Percentiles rank a stretch among this genome's conserved stretches.
Evolutionary conservation across 2,113 vertebrate genomes (phyloP).

Genomic region (Neopipo cinnamomea): DNA sequence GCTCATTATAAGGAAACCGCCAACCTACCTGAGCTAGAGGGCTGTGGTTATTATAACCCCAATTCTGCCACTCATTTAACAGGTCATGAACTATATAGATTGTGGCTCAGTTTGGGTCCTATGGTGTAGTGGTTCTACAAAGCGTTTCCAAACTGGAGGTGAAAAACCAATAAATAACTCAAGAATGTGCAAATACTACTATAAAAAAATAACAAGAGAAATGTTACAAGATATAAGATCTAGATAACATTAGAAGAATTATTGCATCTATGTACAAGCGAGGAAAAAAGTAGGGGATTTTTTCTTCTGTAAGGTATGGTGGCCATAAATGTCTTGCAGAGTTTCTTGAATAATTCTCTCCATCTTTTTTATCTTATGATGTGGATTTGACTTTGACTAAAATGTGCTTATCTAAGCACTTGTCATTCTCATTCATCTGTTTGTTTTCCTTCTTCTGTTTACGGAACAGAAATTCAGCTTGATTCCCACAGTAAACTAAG

Average conservation of each 20-base stretch:
- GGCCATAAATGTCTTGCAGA: background rate
- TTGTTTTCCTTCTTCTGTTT: background rate
- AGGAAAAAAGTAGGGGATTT: background rate
- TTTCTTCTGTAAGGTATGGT: background rate
- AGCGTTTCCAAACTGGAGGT: background rate
- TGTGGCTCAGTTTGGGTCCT: background rate
- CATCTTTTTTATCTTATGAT: background rate
- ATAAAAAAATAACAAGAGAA: background rate
- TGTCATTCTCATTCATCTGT: background rate
- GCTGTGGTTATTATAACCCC: background rate
- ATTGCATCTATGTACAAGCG: background rate
- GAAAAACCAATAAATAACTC: background rate
- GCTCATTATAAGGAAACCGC: background rate
- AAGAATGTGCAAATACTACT: background rate
- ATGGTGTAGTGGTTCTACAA: background rate
- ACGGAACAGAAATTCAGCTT: background rate
- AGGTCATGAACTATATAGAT: background rate
- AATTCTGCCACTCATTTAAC: background rate
- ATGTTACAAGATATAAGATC: background rate
- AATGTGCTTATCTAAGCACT: background rate
- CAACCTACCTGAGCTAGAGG: background rate
- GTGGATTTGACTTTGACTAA: background rate
- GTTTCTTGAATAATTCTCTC: background rate
- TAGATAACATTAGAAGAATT: background rate
- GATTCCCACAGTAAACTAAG: background rate